These are phyloP conservation scores for Gracilinanus agilis DNA, from an alignment of 2,113 vertebrate species.

Conservation along the genomic window DNA sequence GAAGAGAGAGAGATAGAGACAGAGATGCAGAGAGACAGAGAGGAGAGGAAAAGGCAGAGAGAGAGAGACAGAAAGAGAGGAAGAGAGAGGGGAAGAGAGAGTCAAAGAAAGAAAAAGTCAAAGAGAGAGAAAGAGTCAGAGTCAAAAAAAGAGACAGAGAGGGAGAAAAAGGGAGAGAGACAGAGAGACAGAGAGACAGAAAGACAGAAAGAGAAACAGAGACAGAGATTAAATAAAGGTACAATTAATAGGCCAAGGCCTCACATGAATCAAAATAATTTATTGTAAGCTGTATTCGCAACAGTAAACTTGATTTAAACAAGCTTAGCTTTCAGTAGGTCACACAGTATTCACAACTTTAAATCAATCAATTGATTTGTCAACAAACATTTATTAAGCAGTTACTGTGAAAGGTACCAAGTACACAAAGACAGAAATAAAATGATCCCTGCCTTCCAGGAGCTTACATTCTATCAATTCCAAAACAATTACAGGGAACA, in stretches of 20 bases:
- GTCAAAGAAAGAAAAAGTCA: too few relatives aligned
- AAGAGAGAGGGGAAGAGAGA: too few relatives aligned
- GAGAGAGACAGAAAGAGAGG: too few relatives aligned
- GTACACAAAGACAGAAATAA: not conserved
- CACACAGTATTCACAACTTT: not conserved
- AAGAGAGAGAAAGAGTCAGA: too few relatives aligned
- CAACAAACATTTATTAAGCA: not conserved
- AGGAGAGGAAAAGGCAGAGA: too few relatives aligned
- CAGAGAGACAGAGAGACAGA: too few relatives aligned
- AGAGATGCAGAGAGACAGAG: too few relatives aligned
- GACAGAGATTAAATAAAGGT: not conserved
- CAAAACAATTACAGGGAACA: not conserved
- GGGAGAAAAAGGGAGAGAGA: too few relatives aligned
- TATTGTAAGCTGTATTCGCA: not conserved
- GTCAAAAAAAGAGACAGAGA: too few relatives aligned
- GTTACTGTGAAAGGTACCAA: too few relatives aligned
- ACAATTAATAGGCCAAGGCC: too few relatives aligned
- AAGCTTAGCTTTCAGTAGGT: not conserved
- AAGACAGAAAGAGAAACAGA: not conserved
- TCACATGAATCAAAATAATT: not conserved
- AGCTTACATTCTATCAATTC: not conserved
- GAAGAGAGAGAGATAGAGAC: too few relatives aligned
- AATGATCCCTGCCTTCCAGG: not conserved
- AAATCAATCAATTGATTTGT: not conserved
- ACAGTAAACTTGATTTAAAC: not conserved